Conservation (phyloP, 1,140 invertebrate genomes). For the Megathymus violae region DNA sequence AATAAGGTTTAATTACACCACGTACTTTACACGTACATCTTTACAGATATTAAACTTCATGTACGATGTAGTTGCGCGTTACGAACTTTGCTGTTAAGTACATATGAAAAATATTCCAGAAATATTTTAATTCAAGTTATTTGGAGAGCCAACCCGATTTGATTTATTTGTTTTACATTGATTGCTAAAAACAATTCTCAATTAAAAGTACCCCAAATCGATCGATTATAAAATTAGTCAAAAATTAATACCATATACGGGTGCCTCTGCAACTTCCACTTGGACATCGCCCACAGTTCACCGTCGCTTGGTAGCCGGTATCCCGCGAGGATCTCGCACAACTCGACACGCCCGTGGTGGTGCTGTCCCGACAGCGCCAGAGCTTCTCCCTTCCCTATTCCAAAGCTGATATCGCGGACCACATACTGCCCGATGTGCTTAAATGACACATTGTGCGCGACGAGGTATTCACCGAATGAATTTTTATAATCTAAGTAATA, state of each 20-base stretch:
- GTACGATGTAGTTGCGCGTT: no score
- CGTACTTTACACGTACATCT: no score
- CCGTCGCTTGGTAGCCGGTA: conserved; percentile 51
- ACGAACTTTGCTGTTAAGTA: no score
- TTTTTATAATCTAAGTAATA: conserved; percentile 42
- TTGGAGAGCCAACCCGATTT: no score
- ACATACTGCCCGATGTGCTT: conserved; percentile 35
- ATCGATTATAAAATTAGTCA: no score
- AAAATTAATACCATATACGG: conserved; percentile 52
- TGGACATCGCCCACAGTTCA: conserved; percentile 53
- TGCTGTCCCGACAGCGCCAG: conserved; percentile 56
- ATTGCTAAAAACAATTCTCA: no score
- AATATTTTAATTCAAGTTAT: no score
- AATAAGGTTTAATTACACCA: no score
- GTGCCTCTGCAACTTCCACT: conserved; percentile 45
- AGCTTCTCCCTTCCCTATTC: conserved; percentile 53
- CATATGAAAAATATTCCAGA: no score
- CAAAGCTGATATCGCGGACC: conserved; percentile 51
- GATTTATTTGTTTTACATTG: no score
- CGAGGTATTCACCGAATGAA: conserved; percentile 59
- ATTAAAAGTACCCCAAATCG: no score
- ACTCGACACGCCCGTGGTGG: conserved; percentile 50
- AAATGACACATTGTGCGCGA: conserved; percentile 49
- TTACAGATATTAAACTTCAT: no score
- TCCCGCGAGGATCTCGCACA: conserved; percentile 60